Percentiles rank a stretch among this genome's conserved stretches.
These are phyloP conservation scores for Xenentodon cancila DNA, from an alignment of 2,797 vertebrate species.

Conservation along the genomic window DNA sequence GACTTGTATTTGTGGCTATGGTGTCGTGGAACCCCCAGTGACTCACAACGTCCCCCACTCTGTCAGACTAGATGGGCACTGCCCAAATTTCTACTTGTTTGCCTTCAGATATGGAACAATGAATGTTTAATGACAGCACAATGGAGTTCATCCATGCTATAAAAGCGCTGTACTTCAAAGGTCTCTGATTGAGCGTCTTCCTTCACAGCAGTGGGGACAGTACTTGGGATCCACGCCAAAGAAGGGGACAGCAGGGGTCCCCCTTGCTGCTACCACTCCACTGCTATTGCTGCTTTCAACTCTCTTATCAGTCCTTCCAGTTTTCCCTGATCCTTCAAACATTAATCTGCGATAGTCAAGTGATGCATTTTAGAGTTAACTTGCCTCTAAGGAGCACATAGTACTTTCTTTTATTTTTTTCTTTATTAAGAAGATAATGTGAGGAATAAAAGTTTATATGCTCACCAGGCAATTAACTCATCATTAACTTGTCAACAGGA, in stretches of 20 bases:
- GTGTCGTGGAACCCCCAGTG: neutral
- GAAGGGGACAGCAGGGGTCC: conserved; percentile 49
- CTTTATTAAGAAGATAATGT: conserved; percentile 5
- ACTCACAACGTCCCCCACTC: conserved; percentile 14
- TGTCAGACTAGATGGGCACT: neutral
- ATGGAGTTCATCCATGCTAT: conserved; percentile 58
- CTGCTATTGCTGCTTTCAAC: conserved; percentile 40
- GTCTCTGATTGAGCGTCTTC: conserved; percentile 50
- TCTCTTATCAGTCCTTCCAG: conserved; percentile 48
- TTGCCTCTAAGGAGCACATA: conserved; percentile 28
- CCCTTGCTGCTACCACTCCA: conserved; percentile 33
- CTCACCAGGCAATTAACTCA: conserved; percentile 65
- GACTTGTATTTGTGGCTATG: too few species aligned
- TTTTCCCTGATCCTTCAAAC: conserved; percentile 46
- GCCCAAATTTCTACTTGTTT: conserved; percentile 43
- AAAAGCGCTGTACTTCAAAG: conserved; percentile 64
- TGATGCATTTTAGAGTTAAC: conserved; percentile 33
- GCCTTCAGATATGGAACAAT: conserved; percentile 33
- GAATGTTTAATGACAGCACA: conserved; percentile 48
- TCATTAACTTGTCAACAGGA: conserved; percentile 73
- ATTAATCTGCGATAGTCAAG: conserved; percentile 49
- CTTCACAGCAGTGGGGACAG: conserved; percentile 42
- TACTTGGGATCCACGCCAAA: conserved; percentile 53
- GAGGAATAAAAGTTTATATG: conserved; percentile 55
- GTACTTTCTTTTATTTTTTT: conserved; percentile 12